Conservation (phyloP, 2,113 vertebrate species). For the Pterophyllum scalare region DNA sequence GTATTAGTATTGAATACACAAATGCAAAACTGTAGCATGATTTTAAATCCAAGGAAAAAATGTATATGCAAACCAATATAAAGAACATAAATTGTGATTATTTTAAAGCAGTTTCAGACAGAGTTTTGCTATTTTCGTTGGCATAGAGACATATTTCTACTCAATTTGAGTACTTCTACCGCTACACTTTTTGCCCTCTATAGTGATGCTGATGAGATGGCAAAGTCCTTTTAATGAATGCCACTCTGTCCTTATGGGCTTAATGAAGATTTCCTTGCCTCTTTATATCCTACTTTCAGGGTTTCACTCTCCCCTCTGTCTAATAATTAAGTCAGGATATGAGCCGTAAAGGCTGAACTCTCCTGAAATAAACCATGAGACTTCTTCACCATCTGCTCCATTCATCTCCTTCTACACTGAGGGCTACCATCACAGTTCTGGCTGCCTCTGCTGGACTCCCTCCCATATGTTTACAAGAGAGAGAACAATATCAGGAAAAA, state of each 20-base stretch:
- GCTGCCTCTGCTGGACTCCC: constrained; percentile 31
- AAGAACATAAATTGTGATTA: neutral
- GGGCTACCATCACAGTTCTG: constrained; percentile 39
- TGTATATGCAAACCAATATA: neutral
- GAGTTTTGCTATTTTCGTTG: neutral
- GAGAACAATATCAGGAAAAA: constrained; percentile 19
- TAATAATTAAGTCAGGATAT: constrained; percentile 79
- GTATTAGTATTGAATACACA: neutral
- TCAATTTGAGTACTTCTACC: neutral
- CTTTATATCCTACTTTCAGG: constrained; percentile 73
- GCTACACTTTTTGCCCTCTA: constrained; percentile 9
- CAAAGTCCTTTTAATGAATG: constrained; percentile 58
- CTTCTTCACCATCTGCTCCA: constrained; percentile 74
- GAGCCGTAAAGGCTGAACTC: constrained; percentile 77
- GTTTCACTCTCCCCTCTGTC: constrained; percentile 73
- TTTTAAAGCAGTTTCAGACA: neutral
- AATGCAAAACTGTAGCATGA: neutral
- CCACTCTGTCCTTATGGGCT: constrained; percentile 50
- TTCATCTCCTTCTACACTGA: constrained; percentile 34
- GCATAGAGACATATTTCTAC: neutral
- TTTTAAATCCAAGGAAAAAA: neutral
- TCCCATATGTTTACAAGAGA: constrained; percentile 51
- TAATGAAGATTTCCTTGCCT: constrained; percentile 73
- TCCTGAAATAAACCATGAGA: constrained; percentile 74
- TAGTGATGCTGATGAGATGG: constrained; percentile 27